Conservation (phyloP, 2,797 vertebrate species). For the Anguilla megastoma region DNA sequence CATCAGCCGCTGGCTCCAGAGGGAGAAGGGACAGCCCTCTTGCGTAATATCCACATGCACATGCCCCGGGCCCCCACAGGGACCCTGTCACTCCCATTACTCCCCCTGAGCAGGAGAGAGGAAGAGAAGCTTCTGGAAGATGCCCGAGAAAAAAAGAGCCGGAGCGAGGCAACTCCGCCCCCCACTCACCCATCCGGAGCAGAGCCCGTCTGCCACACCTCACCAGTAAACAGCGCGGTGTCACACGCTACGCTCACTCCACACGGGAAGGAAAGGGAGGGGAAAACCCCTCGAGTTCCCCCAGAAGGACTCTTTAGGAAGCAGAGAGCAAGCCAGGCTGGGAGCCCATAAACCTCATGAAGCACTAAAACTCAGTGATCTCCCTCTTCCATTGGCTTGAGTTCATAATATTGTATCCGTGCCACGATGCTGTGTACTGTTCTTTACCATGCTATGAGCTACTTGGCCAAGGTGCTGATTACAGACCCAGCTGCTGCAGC, state of each 20-base stretch:
- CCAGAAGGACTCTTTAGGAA: constrained; percentile 7
- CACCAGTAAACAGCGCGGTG: not conserved
- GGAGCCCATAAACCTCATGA: not conserved
- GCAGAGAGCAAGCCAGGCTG: not conserved
- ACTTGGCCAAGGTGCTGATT: not conserved
- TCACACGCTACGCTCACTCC: not conserved
- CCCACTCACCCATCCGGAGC: not conserved
- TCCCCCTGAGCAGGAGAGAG: not conserved
- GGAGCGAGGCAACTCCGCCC: not conserved
- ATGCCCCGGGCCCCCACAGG: not conserved
- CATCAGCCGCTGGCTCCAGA: not conserved
- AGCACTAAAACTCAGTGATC: not conserved
- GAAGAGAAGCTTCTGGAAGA: not conserved
- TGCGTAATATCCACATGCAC: constrained; percentile 1
- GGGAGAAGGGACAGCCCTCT: not conserved
- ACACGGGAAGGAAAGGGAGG: not conserved
- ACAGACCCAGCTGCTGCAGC: not conserved
- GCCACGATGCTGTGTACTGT: not conserved
- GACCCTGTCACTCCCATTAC: not conserved
- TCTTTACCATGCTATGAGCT: not conserved
- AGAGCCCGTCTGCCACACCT: not conserved
- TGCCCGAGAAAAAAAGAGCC: not conserved
- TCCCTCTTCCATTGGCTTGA: not conserved
- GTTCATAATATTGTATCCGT: not conserved
- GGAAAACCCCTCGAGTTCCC: not conserved